Conservation (phyloP, 2,113 vertebrate species). For the Acanthisitta chloris region DNA sequence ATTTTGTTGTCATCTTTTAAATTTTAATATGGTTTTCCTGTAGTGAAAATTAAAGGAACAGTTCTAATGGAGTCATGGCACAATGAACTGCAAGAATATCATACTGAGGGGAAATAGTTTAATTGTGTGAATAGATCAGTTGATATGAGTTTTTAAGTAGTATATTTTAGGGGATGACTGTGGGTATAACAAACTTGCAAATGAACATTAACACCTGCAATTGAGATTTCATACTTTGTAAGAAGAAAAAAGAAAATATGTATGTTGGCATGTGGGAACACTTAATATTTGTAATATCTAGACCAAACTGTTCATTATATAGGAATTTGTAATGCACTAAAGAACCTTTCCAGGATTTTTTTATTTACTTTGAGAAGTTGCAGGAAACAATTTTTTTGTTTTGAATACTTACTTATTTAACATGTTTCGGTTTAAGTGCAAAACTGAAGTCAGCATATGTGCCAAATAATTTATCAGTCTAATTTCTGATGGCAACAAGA, state of each 20-base stretch:
- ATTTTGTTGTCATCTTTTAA: neutral
- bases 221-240: neutral
- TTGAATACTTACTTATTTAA: neutral
- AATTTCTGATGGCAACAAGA: constrained; percentile 48
- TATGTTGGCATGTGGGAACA: neutral
- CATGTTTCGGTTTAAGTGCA: neutral
- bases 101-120: neutral
- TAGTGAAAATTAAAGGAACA: neutral
- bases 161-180: neutral
- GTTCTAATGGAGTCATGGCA: neutral
- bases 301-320: neutral
- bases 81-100: neutral
- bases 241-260: neutral
- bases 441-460: neutral
- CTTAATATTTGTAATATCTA: neutral
- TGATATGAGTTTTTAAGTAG: neutral
- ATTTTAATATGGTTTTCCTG: neutral
- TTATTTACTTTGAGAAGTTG: neutral
- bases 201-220: neutral
- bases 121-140: neutral
- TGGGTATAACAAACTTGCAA: neutral
- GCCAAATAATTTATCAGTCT: constrained; percentile 45
- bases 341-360: neutral
- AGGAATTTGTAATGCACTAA: neutral
- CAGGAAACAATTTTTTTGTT: neutral